Percentiles rank a stretch among this genome's conserved stretches.
Conservation (phyloP, 2,888 invertebrate species). For the Chrysolina haemoptera region DNA sequence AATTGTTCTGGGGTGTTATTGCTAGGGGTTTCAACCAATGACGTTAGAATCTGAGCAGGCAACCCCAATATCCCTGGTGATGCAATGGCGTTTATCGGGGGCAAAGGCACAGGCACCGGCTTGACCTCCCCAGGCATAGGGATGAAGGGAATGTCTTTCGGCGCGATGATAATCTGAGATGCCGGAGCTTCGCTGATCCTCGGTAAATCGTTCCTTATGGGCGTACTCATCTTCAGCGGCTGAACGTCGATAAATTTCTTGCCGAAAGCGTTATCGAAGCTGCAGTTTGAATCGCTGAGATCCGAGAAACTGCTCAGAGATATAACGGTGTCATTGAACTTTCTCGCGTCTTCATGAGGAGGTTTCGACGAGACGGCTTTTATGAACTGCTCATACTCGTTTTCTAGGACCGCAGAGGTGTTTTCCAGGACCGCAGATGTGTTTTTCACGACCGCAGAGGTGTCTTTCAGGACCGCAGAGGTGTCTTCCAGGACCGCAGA, state of each 20-base stretch:
- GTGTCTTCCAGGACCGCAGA: slow-evolving; percentile 53
- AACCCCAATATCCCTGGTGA: slow-evolving; percentile 48
- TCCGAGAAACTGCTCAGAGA: slow-evolving; percentile 25
- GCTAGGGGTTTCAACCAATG: not conserved
- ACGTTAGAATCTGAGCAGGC: slow-evolving; percentile 30
- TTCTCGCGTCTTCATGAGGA: not conserved
- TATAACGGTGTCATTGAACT: slow-evolving; percentile 24
- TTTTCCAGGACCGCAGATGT: slow-evolving; percentile 52
- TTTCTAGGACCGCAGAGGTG: slow-evolving; percentile 59
- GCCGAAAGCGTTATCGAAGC: slow-evolving; percentile 6
- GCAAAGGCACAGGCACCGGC: slow-evolving; percentile 52
- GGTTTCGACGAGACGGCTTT: slow-evolving; percentile 70
- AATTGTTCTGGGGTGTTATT: not conserved
- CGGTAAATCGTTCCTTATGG: not conserved
- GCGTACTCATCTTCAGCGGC: not conserved
- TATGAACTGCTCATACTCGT: slow-evolving; percentile 75
- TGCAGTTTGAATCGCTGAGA: slow-evolving; percentile 23
- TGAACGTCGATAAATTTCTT: not conserved
- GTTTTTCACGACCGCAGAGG: slow-evolving; percentile 25
- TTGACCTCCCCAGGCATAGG: slow-evolving; percentile 47
- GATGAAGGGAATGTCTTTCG: slow-evolving; percentile 49
- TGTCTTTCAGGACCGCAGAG: slow-evolving; percentile 51
- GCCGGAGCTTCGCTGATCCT: not conserved
- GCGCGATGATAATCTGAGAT: slow-evolving; percentile 26
- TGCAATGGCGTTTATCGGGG: slow-evolving; percentile 45